Percentiles rank a stretch among this genome's conserved stretches.
phyloP scores from a whole-genome alignment of 2,888 invertebrate species.

The Euplagia quadripunctaria region DNA sequence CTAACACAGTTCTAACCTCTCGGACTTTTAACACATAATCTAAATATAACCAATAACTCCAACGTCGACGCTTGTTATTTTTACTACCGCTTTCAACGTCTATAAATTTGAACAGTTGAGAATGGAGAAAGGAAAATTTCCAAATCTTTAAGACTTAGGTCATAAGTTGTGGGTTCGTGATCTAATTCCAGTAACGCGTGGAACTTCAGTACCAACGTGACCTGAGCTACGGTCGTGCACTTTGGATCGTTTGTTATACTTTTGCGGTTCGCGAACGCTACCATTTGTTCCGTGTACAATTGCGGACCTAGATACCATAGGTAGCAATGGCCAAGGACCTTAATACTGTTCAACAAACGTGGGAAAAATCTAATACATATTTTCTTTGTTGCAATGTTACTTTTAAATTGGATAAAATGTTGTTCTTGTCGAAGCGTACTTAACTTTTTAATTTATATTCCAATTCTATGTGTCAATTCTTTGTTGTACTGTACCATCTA shows the following conservation, averaged over 20 bases:
- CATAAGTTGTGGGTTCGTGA: conserved; percentile 52
- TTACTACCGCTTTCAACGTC: conserved; percentile 9
- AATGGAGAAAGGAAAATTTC: conserved; percentile 31
- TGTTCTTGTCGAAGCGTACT: neutral
- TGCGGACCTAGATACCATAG: conserved; percentile 68
- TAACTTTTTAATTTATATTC: neutral
- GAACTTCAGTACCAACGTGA: conserved; percentile 40
- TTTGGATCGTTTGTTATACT: conserved; percentile 67
- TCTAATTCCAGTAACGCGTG: conserved; percentile 39
- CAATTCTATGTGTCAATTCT: neutral
- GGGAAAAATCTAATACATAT: conserved; percentile 54
- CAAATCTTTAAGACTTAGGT: conserved; percentile 30
- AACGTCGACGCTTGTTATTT: conserved; percentile 4
- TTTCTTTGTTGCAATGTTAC: conserved; percentile 28
- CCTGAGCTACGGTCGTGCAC: conserved; percentile 50
- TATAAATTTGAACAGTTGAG: conserved; percentile 17
- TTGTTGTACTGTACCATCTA: too few species aligned
- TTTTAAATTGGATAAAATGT: neutral
- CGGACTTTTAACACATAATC: neutral
- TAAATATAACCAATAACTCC: neutral
- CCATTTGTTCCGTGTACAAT: conserved; percentile 74
- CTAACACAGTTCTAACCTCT: neutral
- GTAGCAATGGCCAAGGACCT: conserved; percentile 54
- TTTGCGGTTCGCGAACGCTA: conserved; percentile 75
- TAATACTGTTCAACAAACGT: conserved; percentile 62